Percentiles rank a stretch among this genome's conserved stretches.
phyloP scores from a whole-genome alignment of 2,888 invertebrate genomes.

The Eupithecia subumbrata region DNA sequence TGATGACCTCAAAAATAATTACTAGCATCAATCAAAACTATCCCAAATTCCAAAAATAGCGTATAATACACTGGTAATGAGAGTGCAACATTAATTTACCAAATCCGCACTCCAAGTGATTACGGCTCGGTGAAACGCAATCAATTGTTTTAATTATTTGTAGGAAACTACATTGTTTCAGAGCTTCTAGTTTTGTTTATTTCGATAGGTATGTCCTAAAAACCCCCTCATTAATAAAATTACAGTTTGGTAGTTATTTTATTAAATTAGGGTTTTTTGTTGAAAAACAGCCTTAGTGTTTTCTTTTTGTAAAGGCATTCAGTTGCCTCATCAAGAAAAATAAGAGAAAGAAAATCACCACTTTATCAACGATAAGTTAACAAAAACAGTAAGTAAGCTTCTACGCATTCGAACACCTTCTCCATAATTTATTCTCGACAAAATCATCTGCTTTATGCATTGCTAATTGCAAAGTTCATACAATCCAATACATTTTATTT shows the following conservation, averaged over 20 bases:
- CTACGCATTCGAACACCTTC: too few relatives aligned
- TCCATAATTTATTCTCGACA: too few relatives aligned
- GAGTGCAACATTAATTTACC: constrained; percentile 27
- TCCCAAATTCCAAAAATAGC: neutral
- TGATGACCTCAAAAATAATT: neutral
- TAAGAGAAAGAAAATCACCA: too few relatives aligned
- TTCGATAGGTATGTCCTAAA: neutral
- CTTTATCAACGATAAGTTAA: too few relatives aligned
- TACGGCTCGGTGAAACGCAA: constrained; percentile 7
- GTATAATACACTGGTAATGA: constrained; percentile 12
- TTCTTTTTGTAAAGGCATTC: too few relatives aligned
- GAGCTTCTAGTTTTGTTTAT: neutral
- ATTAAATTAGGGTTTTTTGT: too few relatives aligned
- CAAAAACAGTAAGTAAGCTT: too few relatives aligned
- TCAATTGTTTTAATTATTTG: constrained; percentile 15
- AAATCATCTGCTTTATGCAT: too few relatives aligned
- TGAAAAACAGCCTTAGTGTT: too few relatives aligned
- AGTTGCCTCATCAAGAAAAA: too few relatives aligned
- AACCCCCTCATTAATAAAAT: neutral
- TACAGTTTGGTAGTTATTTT: too few relatives aligned
- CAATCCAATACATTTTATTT: neutral
- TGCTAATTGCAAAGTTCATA: neutral
- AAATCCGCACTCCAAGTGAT: constrained; percentile 19
- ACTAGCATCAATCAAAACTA: neutral
- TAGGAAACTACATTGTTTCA: constrained; percentile 1